Base-by-base conservation (phyloP, 2,113 vertebrate species). In the Colossoma macropomum region DNA sequence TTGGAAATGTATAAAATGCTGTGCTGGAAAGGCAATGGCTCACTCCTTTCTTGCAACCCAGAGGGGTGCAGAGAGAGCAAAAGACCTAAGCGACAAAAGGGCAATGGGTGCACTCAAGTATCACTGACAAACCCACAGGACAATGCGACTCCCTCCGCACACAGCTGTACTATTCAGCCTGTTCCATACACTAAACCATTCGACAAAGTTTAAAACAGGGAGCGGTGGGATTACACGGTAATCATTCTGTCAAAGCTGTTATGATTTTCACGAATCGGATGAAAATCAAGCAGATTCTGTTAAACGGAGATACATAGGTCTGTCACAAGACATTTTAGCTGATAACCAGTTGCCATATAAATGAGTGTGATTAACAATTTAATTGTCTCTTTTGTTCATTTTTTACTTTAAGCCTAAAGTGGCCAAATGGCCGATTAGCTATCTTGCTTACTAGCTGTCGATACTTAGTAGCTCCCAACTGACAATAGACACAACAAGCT, bases 1-100 rank as follows among this genome's bases (percentile, higher is more conserved):
- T 88, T 88, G 59, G 82, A 88, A 86, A 79, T 77, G 50, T 86
- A 88, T 86, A 77, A 83, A 88, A 88, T 85, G 79, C 81, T 84
- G 87, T n/a, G 83, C 83, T 81, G 84, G 75, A 73, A 79, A 84
- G 60, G 86, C 86, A 88, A 81, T 68, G 56, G 75, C 66, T 75
- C 73, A 13, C 48, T 84, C 79, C 77, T 86, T 88, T 86, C 81
- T 88, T 79, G 81, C 70, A 81, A 73, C 84, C 68, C 85, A 79
- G 82, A 86, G 84, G 82, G 84, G 84, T 81, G 84, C 70, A 84
- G 52, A 65, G 63, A 71, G 66, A 82, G 84, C 79, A 84, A 81
- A 82, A 82, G 84, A 86, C 70, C 76, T 84, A 71, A 79, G 62
- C 54, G 75, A 84, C 84, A 86, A 88, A 88, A 79, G 85, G 75